Evolutionary conservation across 2,888 invertebrate species (phyloP), one percentile per base, ranked within the genome.

Genomic region (Tinea trinotella): DNA sequence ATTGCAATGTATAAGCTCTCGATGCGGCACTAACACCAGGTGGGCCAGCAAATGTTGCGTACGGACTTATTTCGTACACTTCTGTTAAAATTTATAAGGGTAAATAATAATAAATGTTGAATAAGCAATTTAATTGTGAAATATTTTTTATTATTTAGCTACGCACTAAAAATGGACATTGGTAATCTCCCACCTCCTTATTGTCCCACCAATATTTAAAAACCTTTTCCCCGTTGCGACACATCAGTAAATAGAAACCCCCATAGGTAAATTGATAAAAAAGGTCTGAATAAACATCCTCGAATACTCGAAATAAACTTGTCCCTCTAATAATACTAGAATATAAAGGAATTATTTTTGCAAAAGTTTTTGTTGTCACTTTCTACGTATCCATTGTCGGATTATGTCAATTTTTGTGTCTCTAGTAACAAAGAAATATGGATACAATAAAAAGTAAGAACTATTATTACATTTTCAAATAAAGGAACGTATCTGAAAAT

Each of bases 51-150:
- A 91, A 91, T 44, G 90, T 91, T 5, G 91, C 91, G 65, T 91
- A 91, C 0, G 91, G 91, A 66, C 90, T 90, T 68, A 91, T 91
- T 66, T 91, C 90, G 66, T 90, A 90, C 71, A 90, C 90, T 64
- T 90, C 90, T 90, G 60, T 6, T 24, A 36, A 22, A 30, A n/a
- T n/a, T n/a, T n/a, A n/a, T n/a, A n/a, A n/a, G n/a, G n/a, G n/a
- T n/a, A n/a, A n/a, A n/a, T n/a, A n/a, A n/a, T n/a, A n/a, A n/a
- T n/a, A n/a, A n/a, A n/a, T n/a, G n/a, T n/a, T n/a, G n/a, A n/a
- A n/a, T n/a, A n/a, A n/a, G n/a, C n/a, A n/a, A n/a, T n/a, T n/a
- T n/a, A n/a, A n/a, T n/a, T n/a, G n/a, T n/a, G n/a, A n/a, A n/a
- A n/a, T n/a, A n/a, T n/a, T n/a, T n/a, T n/a, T n/a, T n/a, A n/a